Conservation (phyloP, 2,113 vertebrate species). For the Chauna torquata region DNA sequence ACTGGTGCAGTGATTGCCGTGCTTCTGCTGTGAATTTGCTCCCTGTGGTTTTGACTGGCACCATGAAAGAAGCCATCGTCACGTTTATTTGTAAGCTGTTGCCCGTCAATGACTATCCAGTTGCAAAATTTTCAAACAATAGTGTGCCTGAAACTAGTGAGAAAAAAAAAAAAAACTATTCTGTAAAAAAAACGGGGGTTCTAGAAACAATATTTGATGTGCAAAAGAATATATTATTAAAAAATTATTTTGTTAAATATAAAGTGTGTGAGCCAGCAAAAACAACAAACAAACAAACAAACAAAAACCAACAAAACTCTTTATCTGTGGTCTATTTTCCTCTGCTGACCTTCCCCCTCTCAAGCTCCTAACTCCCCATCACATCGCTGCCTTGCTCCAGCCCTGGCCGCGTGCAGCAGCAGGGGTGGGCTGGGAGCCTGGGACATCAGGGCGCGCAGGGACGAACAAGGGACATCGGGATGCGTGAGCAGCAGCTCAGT, state of each 20-base stretch:
- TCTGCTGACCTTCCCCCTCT: background rate
- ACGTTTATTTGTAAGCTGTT: slow-evolving; percentile 58
- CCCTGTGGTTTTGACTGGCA: background rate
- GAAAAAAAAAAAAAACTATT: slow-evolving; percentile 50
- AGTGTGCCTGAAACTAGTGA: slow-evolving; percentile 94
- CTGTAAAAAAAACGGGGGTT: slow-evolving; percentile 73
- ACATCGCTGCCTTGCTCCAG: background rate
- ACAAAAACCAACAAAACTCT: background rate
- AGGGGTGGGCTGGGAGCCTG: background rate
- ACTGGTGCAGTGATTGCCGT: background rate
- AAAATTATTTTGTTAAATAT: slow-evolving; percentile 98
- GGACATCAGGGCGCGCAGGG: too few species aligned
- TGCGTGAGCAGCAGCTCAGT: too few species aligned
- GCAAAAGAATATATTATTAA: slow-evolving; percentile 88
- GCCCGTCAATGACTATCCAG: slow-evolving; percentile 72
- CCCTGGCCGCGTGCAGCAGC: background rate
- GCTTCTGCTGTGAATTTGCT: background rate
- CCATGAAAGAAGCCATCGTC: background rate
- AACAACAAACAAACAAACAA: slow-evolving; percentile 53
- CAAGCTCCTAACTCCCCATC: background rate
- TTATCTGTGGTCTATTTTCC: slow-evolving; percentile 72
- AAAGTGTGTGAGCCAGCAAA: slow-evolving; percentile 87
- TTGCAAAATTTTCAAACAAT: slow-evolving; percentile 84
- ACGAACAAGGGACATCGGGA: too few species aligned
- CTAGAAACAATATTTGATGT: slow-evolving; percentile 83